A percentile compares a stretch with the other conserved stretches of the same genome.
These are phyloP conservation scores for Phocides pigmalion DNA, from an alignment of 1,140 invertebrate species.

Conservation along the genomic window DNA sequence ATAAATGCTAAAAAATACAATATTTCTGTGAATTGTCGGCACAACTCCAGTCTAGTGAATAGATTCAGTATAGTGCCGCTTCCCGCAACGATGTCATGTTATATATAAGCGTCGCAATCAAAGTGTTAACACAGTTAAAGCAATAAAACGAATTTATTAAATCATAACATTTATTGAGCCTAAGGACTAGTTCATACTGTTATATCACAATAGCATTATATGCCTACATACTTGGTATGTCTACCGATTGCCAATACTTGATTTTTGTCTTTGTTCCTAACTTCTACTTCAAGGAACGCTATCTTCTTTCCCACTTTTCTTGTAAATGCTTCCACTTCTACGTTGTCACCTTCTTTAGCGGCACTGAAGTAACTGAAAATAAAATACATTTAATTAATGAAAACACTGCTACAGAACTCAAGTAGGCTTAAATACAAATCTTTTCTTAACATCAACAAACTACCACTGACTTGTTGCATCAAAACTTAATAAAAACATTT, in stretches of 20 bases:
- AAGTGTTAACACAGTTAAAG: too few species aligned
- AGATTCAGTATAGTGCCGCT: too few species aligned
- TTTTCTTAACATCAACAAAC: too few species aligned
- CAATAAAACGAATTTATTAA: constrained; percentile 14
- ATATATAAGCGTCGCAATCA: too few species aligned
- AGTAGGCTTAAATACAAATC: too few species aligned
- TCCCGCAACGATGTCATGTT: too few species aligned
- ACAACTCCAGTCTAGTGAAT: too few species aligned
- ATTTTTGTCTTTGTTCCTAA: constrained; percentile 89
- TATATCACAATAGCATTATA: constrained; percentile 43
- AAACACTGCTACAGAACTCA: neutral
- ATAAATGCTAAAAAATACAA: too few species aligned
- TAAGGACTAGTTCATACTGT: constrained; percentile 15
- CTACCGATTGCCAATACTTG: constrained; percentile 90
- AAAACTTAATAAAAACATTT: too few species aligned
- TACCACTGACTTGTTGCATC: too few species aligned
- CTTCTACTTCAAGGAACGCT: constrained; percentile 91
- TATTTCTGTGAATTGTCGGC: too few species aligned
- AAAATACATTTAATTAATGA: neutral
- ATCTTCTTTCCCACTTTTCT: constrained; percentile 90
- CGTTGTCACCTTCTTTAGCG: constrained; percentile 89
- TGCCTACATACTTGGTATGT: constrained; percentile 91
- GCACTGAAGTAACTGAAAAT: constrained; percentile 88
- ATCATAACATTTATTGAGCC: neutral
- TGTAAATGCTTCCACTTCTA: constrained; percentile 92